phyloP scores from a whole-genome alignment of 37 sponge, comb jelly and placozoan genomes.

The Chondrosia reniformis region DNA sequence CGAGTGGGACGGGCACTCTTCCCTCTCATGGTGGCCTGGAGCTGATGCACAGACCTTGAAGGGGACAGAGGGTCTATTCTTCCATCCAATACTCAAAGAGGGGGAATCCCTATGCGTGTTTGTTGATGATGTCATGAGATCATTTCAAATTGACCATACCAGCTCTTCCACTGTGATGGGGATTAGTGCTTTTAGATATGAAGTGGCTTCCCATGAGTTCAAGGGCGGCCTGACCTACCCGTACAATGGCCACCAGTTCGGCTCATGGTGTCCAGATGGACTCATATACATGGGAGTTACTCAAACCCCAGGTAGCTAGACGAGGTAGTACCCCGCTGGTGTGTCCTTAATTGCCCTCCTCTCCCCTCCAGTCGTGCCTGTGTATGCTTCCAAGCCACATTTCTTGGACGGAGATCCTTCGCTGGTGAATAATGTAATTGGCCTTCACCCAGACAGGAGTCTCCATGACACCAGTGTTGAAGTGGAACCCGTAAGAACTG shows the following conservation, averaged over 20 bases:
- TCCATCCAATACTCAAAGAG: conserved; percentile 55
- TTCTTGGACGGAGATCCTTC: conserved; percentile 75
- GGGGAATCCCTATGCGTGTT: conserved; percentile 58
- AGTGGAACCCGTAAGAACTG: conserved; percentile 57
- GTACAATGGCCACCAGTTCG: conserved; percentile 56
- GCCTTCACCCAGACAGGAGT: conserved; percentile 28
- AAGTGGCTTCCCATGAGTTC: conserved; percentile 34
- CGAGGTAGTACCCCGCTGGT: background rate
- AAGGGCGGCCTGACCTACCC: conserved; percentile 31
- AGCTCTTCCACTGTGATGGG: conserved; percentile 36
- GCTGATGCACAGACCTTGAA: conserved; percentile 50
- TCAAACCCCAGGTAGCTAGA: background rate
- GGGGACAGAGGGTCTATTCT: conserved; percentile 87
- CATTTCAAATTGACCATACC: conserved; percentile 43
- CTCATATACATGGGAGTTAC: conserved; percentile 60
- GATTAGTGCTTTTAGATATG: conserved; percentile 51
- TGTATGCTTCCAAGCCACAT: conserved; percentile 77
- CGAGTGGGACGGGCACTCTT: conserved; percentile 59
- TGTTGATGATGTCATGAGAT: conserved; percentile 69
- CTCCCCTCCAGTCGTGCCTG: conserved; percentile 49
- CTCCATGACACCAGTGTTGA: conserved; percentile 49
- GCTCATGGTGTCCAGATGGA: conserved; percentile 61
- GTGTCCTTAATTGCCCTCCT: background rate
- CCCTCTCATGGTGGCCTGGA: conserved; percentile 38
- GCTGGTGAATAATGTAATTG: conserved; percentile 34